A percentile compares a stretch with the other conserved stretches of the same genome.
phyloP scores from a whole-genome alignment of 1,140 invertebrate genomes.

The Drosophila ohnishii region DNA sequence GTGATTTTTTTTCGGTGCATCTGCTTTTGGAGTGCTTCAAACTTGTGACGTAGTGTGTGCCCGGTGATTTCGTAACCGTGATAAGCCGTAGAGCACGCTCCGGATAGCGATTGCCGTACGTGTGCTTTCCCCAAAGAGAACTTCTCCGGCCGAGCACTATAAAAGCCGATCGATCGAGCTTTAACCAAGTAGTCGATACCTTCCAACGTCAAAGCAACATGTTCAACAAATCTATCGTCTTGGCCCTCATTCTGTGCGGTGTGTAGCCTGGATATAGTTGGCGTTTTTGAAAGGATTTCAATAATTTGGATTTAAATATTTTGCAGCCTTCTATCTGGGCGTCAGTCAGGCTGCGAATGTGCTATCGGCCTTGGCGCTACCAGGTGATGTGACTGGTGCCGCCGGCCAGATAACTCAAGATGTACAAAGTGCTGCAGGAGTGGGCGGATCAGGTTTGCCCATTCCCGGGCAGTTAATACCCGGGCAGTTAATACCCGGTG shows the following conservation, averaged over 20 bases:
- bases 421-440: too few relatives aligned
- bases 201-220: conserved; percentile 29
- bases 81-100: conserved; percentile 37
- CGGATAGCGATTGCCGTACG: conserved; percentile 31
- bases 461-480: too few relatives aligned
- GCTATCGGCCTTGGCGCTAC: too few relatives aligned
- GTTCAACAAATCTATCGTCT: conserved; percentile 58
- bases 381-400: too few relatives aligned
- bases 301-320: neutral
- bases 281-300: neutral
- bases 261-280: conserved; percentile 16
- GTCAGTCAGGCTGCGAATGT: neutral
- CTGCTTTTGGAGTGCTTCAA: neutral
- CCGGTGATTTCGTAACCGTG: conserved; percentile 9
- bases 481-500: too few relatives aligned
- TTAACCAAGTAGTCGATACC: conserved; percentile 45
- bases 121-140: conserved; percentile 12
- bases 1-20: neutral
- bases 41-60: conserved; percentile 10
- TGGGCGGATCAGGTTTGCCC: too few relatives aligned
- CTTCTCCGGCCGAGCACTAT: conserved; percentile 5
- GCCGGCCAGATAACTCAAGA: rapidly evolving
- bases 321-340: conserved; percentile 34
- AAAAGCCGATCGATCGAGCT: conserved; percentile 10
- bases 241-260: conserved; percentile 61